phyloP scores from a whole-genome alignment of 2,888 invertebrate species.

The Ectropis crepuscularia region DNA sequence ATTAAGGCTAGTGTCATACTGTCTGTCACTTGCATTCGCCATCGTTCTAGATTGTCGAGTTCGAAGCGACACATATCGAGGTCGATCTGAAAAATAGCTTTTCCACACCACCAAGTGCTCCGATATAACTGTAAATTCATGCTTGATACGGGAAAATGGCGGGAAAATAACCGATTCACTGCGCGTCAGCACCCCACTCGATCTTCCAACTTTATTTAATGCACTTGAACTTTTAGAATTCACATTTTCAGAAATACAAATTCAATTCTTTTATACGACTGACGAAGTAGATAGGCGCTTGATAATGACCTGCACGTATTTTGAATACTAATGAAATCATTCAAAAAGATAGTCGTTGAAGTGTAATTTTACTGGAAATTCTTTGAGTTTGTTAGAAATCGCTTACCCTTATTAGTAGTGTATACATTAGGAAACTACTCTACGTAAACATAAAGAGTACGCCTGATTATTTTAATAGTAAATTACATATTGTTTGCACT shows the following conservation, averaged over 20 bases:
- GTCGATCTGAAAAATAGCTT: constrained; percentile 24
- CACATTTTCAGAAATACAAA: background rate
- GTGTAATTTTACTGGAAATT: no score
- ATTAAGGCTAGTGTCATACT: constrained; percentile 1
- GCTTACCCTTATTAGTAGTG: no score
- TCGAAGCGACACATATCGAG: constrained; percentile 21
- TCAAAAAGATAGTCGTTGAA: no score
- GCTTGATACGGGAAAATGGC: constrained; percentile 33
- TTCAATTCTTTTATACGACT: background rate
- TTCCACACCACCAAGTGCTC: constrained; percentile 20
- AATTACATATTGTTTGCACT: no score
- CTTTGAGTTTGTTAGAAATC: no score
- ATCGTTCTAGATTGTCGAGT: constrained; percentile 5
- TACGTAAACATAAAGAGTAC: no score
- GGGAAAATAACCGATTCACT: constrained; percentile 32
- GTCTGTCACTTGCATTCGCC: constrained; percentile 9
- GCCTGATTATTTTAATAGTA: no score
- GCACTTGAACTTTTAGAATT: constrained; percentile 12
- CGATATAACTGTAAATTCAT: constrained; percentile 32
- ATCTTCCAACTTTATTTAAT: constrained; percentile 29
- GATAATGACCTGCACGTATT: no score
- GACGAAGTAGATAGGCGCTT: no score
- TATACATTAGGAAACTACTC: no score
- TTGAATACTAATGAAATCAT: no score
- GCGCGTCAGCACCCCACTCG: constrained; percentile 23